Base-by-base conservation (phyloP, 2,797 vertebrate genomes). In the Xenops minutus region DNA sequence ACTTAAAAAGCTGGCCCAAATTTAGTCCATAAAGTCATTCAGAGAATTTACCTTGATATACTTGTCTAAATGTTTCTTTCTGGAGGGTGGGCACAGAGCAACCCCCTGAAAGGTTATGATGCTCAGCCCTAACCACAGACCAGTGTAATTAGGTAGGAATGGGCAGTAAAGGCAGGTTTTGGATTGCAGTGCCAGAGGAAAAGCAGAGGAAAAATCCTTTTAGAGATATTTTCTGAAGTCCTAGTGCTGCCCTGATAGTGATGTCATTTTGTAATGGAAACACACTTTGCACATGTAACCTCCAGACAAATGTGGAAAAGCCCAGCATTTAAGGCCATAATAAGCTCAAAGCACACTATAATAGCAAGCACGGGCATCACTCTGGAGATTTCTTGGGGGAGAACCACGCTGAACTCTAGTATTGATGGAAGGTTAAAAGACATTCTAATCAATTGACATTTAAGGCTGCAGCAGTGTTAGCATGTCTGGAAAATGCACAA, bases 371-470 rank as follows among this genome's bases (percentile, higher is more conserved):
- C 24, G 41, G 73, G 84, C 66, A 82, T 72, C 63, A 52, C 51
- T 62, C 71, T 24, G 48, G 63, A 77, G 92, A 88, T 69, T 88
- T 84, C 84, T 92, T 93, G 82, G 62, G 91, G 77, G 88, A 95
- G 89, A 91, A 58, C 63, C 44, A 77, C 30, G 51, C 79, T 77
- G 88, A 97, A 87, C 61, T 75, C 88, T 78, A 56, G 67, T 96
- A 97, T 96, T 95, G 96, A 98, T 24, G 52, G 48, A 43, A 93
- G 92, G 93, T 95, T 96, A 97, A 97, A 95, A 83, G 89, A 96
- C 85, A 95, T 56, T 94, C 76, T 44, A 96, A 97, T 97, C 94
- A 96, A 97, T 97, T 94, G 92, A 91, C 93, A 91, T 92, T 95
- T 96, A 74, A 93, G 96, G 91, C 85, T 75, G 71, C 66, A 94